Evolutionary conservation across 2,888 invertebrate species (phyloP).

Genomic region (Mactromeris polynyma): DNA sequence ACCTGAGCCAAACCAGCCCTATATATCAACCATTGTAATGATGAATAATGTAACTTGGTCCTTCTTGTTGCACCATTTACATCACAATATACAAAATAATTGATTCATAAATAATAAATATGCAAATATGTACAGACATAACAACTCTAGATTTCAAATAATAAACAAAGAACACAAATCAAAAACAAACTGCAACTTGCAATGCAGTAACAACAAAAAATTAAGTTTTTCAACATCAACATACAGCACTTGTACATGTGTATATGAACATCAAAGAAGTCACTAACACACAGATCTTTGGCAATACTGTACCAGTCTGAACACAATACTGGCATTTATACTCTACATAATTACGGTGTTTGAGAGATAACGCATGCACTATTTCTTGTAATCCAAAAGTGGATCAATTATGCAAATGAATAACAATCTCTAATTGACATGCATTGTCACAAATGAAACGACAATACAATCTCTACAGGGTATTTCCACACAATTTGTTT

Average conservation of each 20-base stretch:
- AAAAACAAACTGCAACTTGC: background rate
- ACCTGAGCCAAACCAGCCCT: background rate
- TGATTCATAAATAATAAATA: conserved; percentile 19
- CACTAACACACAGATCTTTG: conserved; percentile 14
- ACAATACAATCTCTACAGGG: too few species aligned
- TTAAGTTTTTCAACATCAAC: too few species aligned
- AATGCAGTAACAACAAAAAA: conserved; percentile 5
- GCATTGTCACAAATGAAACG: too few species aligned
- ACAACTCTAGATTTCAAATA: conserved; percentile 16
- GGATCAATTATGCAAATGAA: too few species aligned
- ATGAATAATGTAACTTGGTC: background rate
- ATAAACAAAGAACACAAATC: background rate
- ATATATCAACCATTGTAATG: background rate
- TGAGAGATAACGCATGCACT: too few species aligned
- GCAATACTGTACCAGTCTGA: background rate
- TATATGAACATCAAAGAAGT: background rate
- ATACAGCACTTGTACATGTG: conserved; percentile 8
- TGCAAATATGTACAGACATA: conserved; percentile 15
- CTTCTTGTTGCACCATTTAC: background rate
- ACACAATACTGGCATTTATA: conserved; percentile 8
- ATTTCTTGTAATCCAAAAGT: too few species aligned
- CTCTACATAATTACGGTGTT: background rate
- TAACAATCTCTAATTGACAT: too few species aligned
- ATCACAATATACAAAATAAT: conserved; percentile 1
- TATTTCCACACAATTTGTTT: too few species aligned